phyloP scores from a whole-genome alignment of 2,888 invertebrate species.

The Dexiosoma caninum region DNA sequence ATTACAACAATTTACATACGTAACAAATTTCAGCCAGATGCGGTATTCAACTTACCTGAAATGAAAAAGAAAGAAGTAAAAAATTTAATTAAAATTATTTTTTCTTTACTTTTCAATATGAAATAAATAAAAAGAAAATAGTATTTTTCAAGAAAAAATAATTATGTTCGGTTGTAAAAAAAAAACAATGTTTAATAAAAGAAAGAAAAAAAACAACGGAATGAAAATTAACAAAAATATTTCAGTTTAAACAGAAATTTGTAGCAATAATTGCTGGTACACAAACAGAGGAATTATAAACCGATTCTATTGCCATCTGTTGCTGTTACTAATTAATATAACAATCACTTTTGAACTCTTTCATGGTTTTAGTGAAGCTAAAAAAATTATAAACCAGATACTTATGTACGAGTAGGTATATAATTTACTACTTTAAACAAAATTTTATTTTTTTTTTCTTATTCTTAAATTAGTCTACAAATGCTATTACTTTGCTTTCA shows the following conservation, averaged over 20 bases:
- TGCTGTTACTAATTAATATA: conserved; percentile 18
- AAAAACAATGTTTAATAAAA: not conserved
- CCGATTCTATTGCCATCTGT: not conserved
- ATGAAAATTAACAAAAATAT: not conserved
- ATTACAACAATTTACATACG: conserved; percentile 21
- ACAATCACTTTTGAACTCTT: conserved; percentile 20
- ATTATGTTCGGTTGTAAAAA: conserved; percentile 19
- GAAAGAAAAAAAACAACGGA: not conserved
- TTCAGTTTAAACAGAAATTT: conserved; percentile 16
- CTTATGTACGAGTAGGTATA: too few relatives aligned
- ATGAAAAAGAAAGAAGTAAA: conserved; percentile 9
- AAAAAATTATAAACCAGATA: not conserved
- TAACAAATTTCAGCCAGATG: conserved; percentile 19
- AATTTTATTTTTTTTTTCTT: not conserved
- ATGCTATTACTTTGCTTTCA: not conserved
- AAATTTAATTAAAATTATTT: conserved; percentile 24
- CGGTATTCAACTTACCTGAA: conserved; percentile 39
- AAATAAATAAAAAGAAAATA: not conserved
- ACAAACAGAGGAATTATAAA: not conserved
- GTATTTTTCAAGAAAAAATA: not conserved
- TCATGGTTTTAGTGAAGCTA: not conserved
- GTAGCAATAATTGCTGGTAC: not conserved
- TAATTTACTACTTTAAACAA: conserved; percentile 2
- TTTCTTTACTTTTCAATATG: not conserved
- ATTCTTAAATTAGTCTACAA: not conserved